A percentile compares a stretch with the other conserved stretches of the same genome.
Evolutionary conservation across 2,797 vertebrate species (phyloP).

Genomic region (Muraenolepis orangiensis): DNA sequence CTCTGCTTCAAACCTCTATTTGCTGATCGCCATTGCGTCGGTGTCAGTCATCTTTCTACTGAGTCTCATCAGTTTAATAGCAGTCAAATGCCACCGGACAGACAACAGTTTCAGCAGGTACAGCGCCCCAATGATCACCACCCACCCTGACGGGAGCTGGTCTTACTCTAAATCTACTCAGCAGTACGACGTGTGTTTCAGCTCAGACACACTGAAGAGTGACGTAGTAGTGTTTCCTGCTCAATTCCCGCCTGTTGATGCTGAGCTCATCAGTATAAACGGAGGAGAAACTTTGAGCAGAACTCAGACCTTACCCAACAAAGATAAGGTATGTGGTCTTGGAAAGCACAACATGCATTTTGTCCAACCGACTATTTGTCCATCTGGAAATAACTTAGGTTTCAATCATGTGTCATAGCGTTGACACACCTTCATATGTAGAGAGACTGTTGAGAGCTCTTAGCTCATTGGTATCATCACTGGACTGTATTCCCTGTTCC

Average conservation of each 20-base stretch:
- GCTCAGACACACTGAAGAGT: slow-evolving; percentile 66
- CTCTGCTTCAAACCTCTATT: slow-evolving; percentile 80
- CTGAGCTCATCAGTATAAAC: slow-evolving; percentile 64
- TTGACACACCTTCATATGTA: neutral
- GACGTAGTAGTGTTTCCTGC: slow-evolving; percentile 65
- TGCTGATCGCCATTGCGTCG: slow-evolving; percentile 80
- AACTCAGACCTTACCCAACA: slow-evolving; percentile 63
- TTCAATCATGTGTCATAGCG: neutral
- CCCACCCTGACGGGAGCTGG: slow-evolving; percentile 65
- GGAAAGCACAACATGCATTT: neutral
- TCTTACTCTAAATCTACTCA: slow-evolving; percentile 64
- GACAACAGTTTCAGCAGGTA: slow-evolving; percentile 48
- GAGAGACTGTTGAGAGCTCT: neutral
- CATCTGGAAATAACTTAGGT: neutral
- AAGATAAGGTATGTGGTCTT: slow-evolving; percentile 56
- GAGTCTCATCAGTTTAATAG: slow-evolving; percentile 75
- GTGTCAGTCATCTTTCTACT: slow-evolving; percentile 84
- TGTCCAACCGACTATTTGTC: neutral
- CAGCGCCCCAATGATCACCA: slow-evolving; percentile 55
- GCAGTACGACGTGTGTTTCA: slow-evolving; percentile 69
- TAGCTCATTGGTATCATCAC: neutral
- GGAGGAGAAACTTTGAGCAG: slow-evolving; percentile 56
- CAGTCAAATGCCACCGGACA: slow-evolving; percentile 79
- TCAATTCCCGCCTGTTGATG: slow-evolving; percentile 51
- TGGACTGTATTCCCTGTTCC: neutral